These are phyloP conservation scores for Diphyllodes magnificus DNA, from an alignment of 2,113 vertebrate genomes.

Conservation along the genomic window DNA sequence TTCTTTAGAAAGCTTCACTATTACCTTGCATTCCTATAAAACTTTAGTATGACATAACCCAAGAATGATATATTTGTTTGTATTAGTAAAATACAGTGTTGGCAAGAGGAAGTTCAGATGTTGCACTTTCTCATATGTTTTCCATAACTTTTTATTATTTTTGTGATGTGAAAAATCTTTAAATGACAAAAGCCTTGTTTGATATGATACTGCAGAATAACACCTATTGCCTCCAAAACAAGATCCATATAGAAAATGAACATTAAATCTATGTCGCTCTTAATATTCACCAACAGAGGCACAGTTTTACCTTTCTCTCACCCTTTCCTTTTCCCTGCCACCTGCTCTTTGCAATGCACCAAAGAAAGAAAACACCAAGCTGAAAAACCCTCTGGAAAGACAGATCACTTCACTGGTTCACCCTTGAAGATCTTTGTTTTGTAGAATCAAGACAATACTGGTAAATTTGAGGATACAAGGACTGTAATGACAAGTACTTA, in stretches of 20 bases:
- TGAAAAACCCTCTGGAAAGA: not conserved
- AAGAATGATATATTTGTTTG: not conserved
- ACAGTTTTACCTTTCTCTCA: not conserved
- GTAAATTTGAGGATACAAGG: not conserved
- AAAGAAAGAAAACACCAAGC: not conserved
- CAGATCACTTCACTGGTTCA: not conserved
- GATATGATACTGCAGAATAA: not conserved
- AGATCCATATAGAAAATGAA: not conserved
- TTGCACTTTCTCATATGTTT: not conserved
- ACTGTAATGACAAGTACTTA: not conserved
- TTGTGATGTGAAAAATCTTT: not conserved
- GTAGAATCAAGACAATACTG: not conserved
- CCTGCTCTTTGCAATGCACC: not conserved
- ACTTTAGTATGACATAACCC: not conserved
- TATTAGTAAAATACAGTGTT: not conserved
- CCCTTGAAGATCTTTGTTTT: not conserved
- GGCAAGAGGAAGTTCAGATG: not conserved
- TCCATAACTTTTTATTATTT: not conserved
- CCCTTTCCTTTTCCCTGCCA: not conserved
- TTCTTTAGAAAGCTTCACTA: not conserved
- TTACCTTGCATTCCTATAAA: not conserved
- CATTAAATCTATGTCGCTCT: not conserved
- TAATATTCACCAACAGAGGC: not conserved
- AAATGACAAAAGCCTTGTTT: not conserved
- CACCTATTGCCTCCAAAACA: not conserved